Base-by-base conservation (phyloP, 2,888 invertebrate species). In the Drosophila mulleri region DNA sequence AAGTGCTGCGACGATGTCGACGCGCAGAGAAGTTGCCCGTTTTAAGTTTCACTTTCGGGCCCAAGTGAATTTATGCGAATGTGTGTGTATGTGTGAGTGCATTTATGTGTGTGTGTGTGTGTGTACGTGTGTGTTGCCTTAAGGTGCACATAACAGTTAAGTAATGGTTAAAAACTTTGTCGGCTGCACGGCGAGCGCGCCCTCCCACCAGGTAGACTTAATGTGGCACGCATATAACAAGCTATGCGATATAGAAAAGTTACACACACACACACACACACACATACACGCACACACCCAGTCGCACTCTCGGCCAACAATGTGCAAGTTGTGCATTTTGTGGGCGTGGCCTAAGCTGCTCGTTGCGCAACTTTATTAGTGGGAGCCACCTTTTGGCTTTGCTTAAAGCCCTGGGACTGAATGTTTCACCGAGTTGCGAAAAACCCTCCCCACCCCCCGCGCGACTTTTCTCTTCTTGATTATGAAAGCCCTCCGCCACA, bases 71-170 rank as follows among this genome's bases (percentile, higher is more conserved):
- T 89, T 82, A 72, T 74, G 75, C 48, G 64, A 60, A 50, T 56
- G 59, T 54, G 26, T 53, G 48, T 48, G 48, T 45, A 35, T 16
- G 32, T 9, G 29, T 3, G 39, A 37, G 18, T 42, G 42, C 26
- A 11, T 26, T n/a, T 16, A 9, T 18, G 9, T 58, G 23, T 58
- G 45, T n/a, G 44, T 20, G 18, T 12, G 64, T 45, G n/a, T 6
- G 6, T 35, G 32, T 61, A n/a, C 62, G 29, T 26, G 44, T 41
- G 29, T 18, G 64, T 42, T 75, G 72, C 83, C 88, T 88, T 88
- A 80, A 80, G 84, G 89, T 88, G 89, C 85, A 88, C 76, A 88
- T 86, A 86, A 88, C 88, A 83, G 83, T 88, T 86, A 86, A 86
- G 88, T 86, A 86, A 86, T 88, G 87, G 83, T 80, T 86, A 80